These are phyloP conservation scores for Periophthalmus modestus DNA, from an alignment of 2,113 vertebrate genomes.

Conservation along the genomic window DNA sequence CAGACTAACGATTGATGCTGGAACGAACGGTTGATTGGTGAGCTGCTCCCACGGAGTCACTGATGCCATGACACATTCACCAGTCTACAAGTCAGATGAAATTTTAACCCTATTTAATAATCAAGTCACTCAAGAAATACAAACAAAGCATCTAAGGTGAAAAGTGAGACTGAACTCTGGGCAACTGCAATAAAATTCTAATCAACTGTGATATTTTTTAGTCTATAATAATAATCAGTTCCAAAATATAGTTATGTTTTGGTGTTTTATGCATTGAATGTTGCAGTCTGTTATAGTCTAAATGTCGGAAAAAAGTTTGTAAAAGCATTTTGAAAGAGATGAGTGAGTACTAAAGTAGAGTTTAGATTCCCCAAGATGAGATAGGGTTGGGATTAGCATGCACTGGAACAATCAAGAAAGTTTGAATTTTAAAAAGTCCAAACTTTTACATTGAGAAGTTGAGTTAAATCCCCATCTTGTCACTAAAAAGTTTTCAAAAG, in stretches of 20 bases:
- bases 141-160: background rate
- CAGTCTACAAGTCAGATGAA: background rate
- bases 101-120: background rate
- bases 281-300: too few species aligned
- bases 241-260: too few species aligned
- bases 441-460: background rate
- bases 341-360: background rate
- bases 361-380: background rate
- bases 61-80: slow-evolving; percentile 23
- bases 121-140: background rate
- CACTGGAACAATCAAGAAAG: background rate
- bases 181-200: background rate
- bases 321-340: too few species aligned
- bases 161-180: background rate
- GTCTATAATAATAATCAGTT: too few species aligned
- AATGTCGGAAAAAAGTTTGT: too few species aligned
- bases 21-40: slow-evolving; percentile 10
- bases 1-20: slow-evolving; percentile 43
- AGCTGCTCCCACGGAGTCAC: slow-evolving; percentile 50
- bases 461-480: background rate
- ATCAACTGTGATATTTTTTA: too few species aligned
- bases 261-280: too few species aligned
- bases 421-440: background rate
- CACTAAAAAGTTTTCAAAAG: background rate
- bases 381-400: background rate